Percentiles rank a stretch among this genome's conserved stretches.
Evolutionary conservation across 2,797 vertebrate species (phyloP).

Genomic region (Scleropages formosus): DNA sequence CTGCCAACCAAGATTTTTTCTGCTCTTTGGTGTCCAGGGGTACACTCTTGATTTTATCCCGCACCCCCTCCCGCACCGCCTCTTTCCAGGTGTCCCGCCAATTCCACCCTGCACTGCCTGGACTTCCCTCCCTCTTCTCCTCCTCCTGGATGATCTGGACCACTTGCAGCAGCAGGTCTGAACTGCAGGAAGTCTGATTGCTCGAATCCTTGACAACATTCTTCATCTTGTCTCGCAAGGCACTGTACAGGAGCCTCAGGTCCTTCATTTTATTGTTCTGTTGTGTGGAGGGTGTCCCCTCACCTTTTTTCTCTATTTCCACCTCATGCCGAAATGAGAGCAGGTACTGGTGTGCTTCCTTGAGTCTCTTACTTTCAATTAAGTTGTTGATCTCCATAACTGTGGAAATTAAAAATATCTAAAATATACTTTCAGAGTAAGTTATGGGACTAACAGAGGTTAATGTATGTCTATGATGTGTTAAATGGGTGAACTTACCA

Average conservation of each 20-base stretch:
- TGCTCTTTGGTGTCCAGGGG: constrained; percentile 52
- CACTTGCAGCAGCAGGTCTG: constrained; percentile 57
- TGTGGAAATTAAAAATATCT: not conserved
- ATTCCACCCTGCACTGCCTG: constrained; percentile 54
- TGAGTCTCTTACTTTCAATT: not conserved
- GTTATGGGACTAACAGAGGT: too few relatives aligned
- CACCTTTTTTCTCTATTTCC: not conserved
- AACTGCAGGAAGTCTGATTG: constrained; percentile 54
- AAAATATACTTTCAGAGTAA: too few relatives aligned
- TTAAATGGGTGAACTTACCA: not conserved
- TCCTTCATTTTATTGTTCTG: constrained; percentile 60
- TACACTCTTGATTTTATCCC: constrained; percentile 57
- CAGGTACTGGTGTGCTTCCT: not conserved
- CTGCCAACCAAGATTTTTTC: constrained; percentile 60
- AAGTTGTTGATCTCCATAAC: not conserved
- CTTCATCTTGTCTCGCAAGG: constrained; percentile 58
- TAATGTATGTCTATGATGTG: too few relatives aligned
- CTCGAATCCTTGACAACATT: constrained; percentile 71
- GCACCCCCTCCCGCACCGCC: constrained; percentile 64
- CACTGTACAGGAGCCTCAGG: constrained; percentile 73
- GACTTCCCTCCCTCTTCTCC: constrained; percentile 53
- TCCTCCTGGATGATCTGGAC: constrained; percentile 75
- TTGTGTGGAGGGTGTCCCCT: not conserved
- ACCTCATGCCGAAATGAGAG: not conserved
- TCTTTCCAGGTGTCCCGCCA: constrained; percentile 79